Evolutionary conservation across 2,797 vertebrate genomes (phyloP).

Genomic region (Danio aesculapii): DNA sequence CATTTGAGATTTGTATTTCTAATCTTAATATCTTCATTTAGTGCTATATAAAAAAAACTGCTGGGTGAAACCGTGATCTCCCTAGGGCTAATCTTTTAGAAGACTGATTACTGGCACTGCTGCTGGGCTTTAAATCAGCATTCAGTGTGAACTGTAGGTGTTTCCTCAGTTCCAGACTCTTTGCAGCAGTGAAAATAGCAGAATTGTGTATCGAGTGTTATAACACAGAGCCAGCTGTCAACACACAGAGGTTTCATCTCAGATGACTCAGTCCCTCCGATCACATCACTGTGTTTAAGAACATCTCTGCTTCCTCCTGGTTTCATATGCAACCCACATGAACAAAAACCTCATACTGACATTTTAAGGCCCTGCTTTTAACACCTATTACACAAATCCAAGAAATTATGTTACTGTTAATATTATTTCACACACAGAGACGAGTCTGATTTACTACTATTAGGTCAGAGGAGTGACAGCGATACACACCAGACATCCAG

Average conservation of each 20-base stretch:
- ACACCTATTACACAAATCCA: neutral
- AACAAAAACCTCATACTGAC: neutral
- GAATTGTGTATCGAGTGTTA: slow-evolving; percentile 8
- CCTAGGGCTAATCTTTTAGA: neutral
- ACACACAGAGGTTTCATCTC: slow-evolving; percentile 4
- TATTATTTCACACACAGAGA: neutral
- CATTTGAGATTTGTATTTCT: neutral
- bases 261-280: neutral
- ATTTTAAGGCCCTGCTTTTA: neutral
- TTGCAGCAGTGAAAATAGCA: slow-evolving; percentile 5
- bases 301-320: neutral
- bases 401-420: neutral
- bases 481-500: neutral
- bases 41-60: too few relatives aligned
- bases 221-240: slow-evolving; percentile 13
- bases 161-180: neutral
- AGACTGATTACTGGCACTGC: neutral
- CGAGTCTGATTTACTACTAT: slow-evolving; percentile 1
- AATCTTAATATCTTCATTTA: too few relatives aligned
- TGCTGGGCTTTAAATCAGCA: slow-evolving; percentile 7
- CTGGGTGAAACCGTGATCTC: too few relatives aligned
- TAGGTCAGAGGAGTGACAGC: neutral
- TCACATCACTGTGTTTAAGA: slow-evolving; percentile 1
- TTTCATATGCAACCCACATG: slow-evolving; percentile 9
- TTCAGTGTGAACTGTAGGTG: slow-evolving; percentile 6